Base-by-base conservation (phyloP, 23 tunicate genomes). In the Trididemnum nubilum region DNA sequence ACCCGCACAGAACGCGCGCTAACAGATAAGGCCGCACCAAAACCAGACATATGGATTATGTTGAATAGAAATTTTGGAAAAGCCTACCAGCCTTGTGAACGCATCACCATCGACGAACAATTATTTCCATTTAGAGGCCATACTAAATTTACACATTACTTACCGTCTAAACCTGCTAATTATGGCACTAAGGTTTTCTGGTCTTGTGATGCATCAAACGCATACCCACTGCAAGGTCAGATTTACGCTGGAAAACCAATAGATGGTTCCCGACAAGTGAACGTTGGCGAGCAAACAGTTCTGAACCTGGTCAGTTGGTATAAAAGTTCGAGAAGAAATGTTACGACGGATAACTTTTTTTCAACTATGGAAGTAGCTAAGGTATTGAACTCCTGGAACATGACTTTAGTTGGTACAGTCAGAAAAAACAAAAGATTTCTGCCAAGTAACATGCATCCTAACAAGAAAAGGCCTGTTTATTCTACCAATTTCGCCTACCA, bases 401-500 rank as follows among this genome's bases (percentile, higher is more conserved):
- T 73, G 28, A 73, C 58, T 73, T 67, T 73, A 73, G 30, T 73
- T 37, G 58, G 31, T 22, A 37, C 58, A 39, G 58, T 37, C 57
- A 73, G n/a, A n/a, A 39, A 73, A 73, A 73, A 73, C 28, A 25
- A 73, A 73, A 73, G 58, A 40, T 73, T 73, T 40, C 58, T 73
- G 78, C 78, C 57, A 15, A 22, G 58, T 58, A 73, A 39, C 58
- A 12, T 15, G 78, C 78, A 73, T 26, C 58, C 78, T 37, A 40
- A 57, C 31, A 37, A 73, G 30, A 30, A 73, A 37, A 73, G 58
- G 30, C 58, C 29, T 73, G 78, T 73, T 38, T 73, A 73, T n/a
- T 73, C 78, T 37, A 73, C 78, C 78, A 73, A 73, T 73, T 73
- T 73, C 58, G 58, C 78, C 58, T 73, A 37, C 78, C 78, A 38